Base-by-base conservation (phyloP, 2,113 vertebrate genomes). In the Gadus chalcogrammus region DNA sequence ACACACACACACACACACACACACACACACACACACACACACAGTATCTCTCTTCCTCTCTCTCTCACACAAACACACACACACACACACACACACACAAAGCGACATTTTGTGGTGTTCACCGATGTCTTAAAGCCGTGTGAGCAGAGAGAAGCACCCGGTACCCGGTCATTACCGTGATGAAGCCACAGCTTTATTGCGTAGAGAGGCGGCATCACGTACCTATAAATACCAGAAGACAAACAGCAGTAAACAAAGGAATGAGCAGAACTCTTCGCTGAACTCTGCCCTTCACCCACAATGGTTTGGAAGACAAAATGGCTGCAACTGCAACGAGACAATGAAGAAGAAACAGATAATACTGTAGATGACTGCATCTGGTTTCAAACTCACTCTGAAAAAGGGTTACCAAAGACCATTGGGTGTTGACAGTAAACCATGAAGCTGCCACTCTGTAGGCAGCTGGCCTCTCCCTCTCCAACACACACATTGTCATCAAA, bases 171-270 rank as follows among this genome's bases (percentile, higher is more conserved):
- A 82, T 87, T 85, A 84, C 69, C 53, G 84, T 69, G 79, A 80
- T 80, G 82, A 76, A 73, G 67, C 73, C 38, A 65, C 79, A 75
- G 78, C 67, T 22, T 81, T 69, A 67, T 80, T 72, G 85, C 84
- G 88, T 87, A 77, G 84, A 58, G 56, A 79, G 79, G 70, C 69
- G 69, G 78, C 79, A 66, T 60, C 53, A 35, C 82, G 76, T 64
- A 76, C 74, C 84, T 88, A 82, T 82, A 86, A 89, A 89, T 87
- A 88, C 76, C 68, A 77, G 62, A 85, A 74, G 83, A 83, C 84
- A 84, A 83, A 84, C 86, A 87, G 78, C 72, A 73, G 76, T 87
- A 85, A 88, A 87, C 81, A 85, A 87, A 82, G 68, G 79, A 78
- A 71, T 77, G 65, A 67, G 68, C 69, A 70, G 67, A 69, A 81